Evolutionary conservation across 92 coral and sea anemone genomes (phyloP).

Genomic region (Porites divaricata): DNA sequence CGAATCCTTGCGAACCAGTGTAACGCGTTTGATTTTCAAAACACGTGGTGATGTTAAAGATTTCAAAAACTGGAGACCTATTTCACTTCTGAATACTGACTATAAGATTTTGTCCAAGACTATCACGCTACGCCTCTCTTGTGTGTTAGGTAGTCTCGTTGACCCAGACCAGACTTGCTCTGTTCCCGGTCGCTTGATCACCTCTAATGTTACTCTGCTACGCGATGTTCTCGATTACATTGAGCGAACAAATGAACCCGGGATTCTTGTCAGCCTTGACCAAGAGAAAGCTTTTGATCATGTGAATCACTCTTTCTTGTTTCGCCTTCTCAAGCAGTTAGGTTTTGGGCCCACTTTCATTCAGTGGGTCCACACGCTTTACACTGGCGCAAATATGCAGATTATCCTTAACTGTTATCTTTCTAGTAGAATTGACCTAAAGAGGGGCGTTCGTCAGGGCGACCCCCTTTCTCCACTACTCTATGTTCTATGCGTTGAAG

Average conservation of each 20-base stretch:
- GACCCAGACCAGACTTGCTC: too few species aligned
- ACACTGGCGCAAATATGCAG: background rate
- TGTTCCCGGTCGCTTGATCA: too few species aligned
- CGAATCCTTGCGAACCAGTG: background rate
- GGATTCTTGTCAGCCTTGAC: constrained; percentile 19
- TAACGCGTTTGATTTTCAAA: constrained; percentile 4
- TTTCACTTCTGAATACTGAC: background rate
- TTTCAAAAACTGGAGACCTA: background rate
- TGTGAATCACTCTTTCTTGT: constrained; percentile 16
- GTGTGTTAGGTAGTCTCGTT: too few species aligned
- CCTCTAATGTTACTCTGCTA: background rate
- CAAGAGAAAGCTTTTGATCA: constrained; percentile 58
- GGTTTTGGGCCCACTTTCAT: constrained; percentile 16
- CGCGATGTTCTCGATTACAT: constrained; percentile 35
- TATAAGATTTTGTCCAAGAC: background rate
- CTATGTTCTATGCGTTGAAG: background rate
- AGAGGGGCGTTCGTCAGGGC: background rate
- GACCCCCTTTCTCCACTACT: background rate
- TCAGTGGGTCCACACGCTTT: background rate
- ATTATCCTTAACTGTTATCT: background rate
- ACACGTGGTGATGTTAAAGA: background rate
- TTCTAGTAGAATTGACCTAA: background rate
- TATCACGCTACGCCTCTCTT: background rate
- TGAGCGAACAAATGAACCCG: background rate
- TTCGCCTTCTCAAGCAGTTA: background rate